A percentile compares a stretch with the other conserved stretches of the same genome.
phyloP scores from a whole-genome alignment of 2,888 invertebrate species.

The Melanophora roralis region DNA sequence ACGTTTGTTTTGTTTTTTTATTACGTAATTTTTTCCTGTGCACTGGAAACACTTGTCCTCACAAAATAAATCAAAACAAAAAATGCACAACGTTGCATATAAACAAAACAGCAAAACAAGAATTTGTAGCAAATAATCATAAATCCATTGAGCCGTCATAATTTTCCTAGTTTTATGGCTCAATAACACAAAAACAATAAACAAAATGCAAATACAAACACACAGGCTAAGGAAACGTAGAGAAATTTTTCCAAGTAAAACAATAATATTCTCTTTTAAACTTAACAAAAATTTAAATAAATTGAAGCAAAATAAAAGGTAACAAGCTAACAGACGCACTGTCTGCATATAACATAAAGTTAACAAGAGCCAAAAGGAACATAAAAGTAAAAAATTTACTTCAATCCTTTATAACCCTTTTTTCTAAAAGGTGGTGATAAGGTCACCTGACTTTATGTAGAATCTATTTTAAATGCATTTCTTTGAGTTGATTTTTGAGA shows the following conservation, averaged over 20 bases:
- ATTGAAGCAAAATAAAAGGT: background rate
- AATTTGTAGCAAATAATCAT: constrained; percentile 74
- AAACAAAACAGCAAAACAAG: constrained; percentile 69
- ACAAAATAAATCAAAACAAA: background rate
- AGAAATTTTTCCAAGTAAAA: constrained; percentile 27
- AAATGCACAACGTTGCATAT: background rate
- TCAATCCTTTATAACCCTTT: background rate
- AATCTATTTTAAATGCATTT: constrained; percentile 14
- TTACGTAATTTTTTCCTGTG: constrained; percentile 52
- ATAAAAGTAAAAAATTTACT: background rate
- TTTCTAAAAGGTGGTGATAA: background rate
- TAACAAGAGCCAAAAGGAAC: background rate
- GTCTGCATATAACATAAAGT: constrained; percentile 30
- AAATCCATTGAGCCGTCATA: constrained; percentile 74
- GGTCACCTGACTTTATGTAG: constrained; percentile 1
- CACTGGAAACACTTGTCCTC: constrained; percentile 2
- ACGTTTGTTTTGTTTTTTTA: too few species aligned
- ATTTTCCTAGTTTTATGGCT: constrained; percentile 74
- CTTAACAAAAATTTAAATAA: constrained; percentile 19
- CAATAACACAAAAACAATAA: constrained; percentile 53
- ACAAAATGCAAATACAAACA: constrained; percentile 13
- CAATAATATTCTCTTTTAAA: constrained; percentile 41
- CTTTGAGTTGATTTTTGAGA: background rate
- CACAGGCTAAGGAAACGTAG: background rate
- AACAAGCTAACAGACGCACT: constrained; percentile 44